Evolutionary conservation across 2,113 vertebrate species (phyloP).

Genomic region (Pampusana beccarii): DNA sequence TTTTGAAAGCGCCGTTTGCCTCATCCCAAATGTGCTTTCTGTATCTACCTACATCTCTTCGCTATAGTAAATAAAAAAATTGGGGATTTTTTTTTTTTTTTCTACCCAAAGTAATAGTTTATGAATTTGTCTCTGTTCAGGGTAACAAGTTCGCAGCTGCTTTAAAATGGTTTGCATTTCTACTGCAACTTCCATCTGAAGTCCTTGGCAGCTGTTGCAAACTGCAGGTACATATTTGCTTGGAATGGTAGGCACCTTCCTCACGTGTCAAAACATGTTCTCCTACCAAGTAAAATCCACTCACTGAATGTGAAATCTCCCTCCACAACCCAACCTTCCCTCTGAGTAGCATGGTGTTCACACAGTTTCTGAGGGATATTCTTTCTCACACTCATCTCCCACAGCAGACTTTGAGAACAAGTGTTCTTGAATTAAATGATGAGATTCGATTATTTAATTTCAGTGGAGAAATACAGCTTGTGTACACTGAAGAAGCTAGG

Average conservation of each 20-base stretch:
- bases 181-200: neutral
- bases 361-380: neutral
- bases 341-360: neutral
- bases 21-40: accelerated
- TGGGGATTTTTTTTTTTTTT: accelerated
- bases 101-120: neutral
- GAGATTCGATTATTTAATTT: neutral
- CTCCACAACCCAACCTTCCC: neutral
- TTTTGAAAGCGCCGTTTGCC: accelerated
- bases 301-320: neutral
- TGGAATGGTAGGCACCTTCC: neutral
- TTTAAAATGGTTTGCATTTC: neutral
- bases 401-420: accelerated
- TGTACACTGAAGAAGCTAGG: neutral
- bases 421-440: neutral
- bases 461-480: neutral
- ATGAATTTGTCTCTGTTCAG: neutral
- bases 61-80: neutral
- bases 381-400: neutral
- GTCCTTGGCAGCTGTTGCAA: neutral
- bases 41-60: accelerated
- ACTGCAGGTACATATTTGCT: neutral
- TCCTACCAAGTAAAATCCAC: neutral
- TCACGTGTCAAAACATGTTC: neutral
- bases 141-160: neutral